A percentile compares a stretch with the other conserved stretches of the same genome.
phyloP scores from a whole-genome alignment of 2,888 invertebrate genomes.

The Leptarthrus brevirostris region DNA sequence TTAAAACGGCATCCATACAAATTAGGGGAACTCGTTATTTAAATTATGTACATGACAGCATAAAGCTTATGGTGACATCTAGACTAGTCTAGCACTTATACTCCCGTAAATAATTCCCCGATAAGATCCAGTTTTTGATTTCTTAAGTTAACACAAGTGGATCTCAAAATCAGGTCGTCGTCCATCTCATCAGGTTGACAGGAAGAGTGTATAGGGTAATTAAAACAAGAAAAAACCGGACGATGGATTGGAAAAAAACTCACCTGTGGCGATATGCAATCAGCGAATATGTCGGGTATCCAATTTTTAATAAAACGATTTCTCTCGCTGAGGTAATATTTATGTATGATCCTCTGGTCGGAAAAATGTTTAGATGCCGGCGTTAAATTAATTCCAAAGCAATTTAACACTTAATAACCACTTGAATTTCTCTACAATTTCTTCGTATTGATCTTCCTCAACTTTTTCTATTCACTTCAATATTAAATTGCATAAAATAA shows the following conservation, averaged over 20 bases:
- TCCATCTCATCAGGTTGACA: not conserved
- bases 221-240: not conserved
- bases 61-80: not conserved
- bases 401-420: conserved; percentile 15
- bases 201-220: not conserved
- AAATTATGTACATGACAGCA: not conserved
- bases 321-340: conserved; percentile 22
- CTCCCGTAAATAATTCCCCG: not conserved
- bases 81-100: not conserved
- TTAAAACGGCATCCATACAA: not conserved
- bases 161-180: not conserved
- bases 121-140: conserved; percentile 4
- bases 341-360: not conserved
- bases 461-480: conserved; percentile 2
- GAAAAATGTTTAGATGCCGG: conserved; percentile 19
- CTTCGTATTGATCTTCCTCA: conserved; percentile 3
- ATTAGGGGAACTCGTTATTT: conserved; percentile 16
- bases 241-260: conserved; percentile 3
- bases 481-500: conserved; percentile 8
- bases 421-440: conserved; percentile 14
- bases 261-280: conserved; percentile 8
- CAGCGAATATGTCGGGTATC: not conserved
- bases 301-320: conserved; percentile 28
- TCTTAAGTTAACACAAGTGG: not conserved
- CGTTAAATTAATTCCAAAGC: not conserved